Evolutionary conservation across 1,140 invertebrate genomes (phyloP), one percentile per base, ranked within the genome.

Genomic region (Archivesica marissinica): DNA sequence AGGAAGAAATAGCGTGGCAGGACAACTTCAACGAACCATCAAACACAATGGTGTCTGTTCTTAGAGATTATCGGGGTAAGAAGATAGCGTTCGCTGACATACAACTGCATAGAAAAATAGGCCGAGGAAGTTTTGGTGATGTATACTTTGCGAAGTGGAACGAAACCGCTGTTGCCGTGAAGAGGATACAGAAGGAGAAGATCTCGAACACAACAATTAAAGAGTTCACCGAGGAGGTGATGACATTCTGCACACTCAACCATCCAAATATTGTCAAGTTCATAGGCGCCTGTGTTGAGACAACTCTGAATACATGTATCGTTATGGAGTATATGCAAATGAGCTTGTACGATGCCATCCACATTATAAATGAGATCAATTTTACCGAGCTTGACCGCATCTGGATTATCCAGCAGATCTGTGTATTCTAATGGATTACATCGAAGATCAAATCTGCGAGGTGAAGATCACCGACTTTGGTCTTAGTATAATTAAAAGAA

Each of bases 391-490:
- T 11, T 11, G 39, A 66, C 11, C 56, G 52, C 9, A 44, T 79
- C 20, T 6, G 50, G 9, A 66, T 79, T 1, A 66, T 79, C 33
- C n/a, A 23, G 3, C 59, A 79, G 15, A 64, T 30, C 1, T 47
- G 56, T 28, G 61, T 35, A 41, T 79, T 13, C 25, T 79, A 6
- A 0, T 79, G 28, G 44, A 79, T 47, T 79, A 79, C 17, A 30
- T 47, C 13, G 3, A 44, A 33, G 77, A 56, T 17, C 17, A 66
- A 47, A 47, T 25, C 20, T 66, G 38, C 25, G 56, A 35, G 3
- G 88, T 68, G 3, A 89, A 89, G 30, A 74, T 89, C 20, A 79
- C 89, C 17, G 87, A 89, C 61, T 89, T 89, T 78, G 87, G 89
- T 2, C 70, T 88, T 4, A 88, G 89, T 33, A 81, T 88, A 77